phyloP scores from a whole-genome alignment of 2,888 invertebrate species.

The Caenorhabditis sp. region DNA sequence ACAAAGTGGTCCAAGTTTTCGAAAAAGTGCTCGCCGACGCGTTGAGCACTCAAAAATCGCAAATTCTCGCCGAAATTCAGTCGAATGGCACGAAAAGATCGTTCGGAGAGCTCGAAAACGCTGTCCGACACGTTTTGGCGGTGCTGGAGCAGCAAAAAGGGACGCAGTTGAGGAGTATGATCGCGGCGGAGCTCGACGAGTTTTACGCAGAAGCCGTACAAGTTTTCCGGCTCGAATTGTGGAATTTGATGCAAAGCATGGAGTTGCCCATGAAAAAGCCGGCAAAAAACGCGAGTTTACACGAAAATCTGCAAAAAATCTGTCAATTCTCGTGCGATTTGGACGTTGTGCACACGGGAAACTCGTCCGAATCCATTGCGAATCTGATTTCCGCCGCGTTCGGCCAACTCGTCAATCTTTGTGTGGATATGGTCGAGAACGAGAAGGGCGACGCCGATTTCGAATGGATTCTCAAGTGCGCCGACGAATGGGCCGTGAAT shows the following conservation, averaged over 20 bases:
- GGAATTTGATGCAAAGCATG: constrained; percentile 33
- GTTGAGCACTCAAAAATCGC: constrained; percentile 14
- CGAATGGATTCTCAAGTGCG: constrained; percentile 42
- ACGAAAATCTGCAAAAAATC: neutral
- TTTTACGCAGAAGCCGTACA: neutral
- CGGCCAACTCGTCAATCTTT: constrained; percentile 27
- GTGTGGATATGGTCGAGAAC: constrained; percentile 41
- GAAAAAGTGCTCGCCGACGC: constrained; percentile 28
- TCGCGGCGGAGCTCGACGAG: neutral
- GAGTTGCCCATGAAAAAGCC: constrained; percentile 24
- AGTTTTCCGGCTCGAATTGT: constrained; percentile 15
- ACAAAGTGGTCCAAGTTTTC: constrained; percentile 12
- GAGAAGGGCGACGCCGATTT: constrained; percentile 45
- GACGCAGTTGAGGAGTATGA: neutral
- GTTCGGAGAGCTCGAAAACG: neutral
- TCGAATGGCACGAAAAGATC: neutral
- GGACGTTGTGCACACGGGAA: constrained; percentile 9
- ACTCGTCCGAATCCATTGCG: neutral
- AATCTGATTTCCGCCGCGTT: constrained; percentile 1
- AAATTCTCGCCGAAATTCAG: neutral
- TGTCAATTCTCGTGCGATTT: constrained; percentile 16
- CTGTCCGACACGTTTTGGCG: neutral
- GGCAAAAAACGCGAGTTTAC: neutral
- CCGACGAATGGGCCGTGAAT: constrained; percentile 43
- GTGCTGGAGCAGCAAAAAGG: neutral